Evolutionary conservation across 2,797 vertebrate species (phyloP).

Genomic region (Squalus acanthias): DNA sequence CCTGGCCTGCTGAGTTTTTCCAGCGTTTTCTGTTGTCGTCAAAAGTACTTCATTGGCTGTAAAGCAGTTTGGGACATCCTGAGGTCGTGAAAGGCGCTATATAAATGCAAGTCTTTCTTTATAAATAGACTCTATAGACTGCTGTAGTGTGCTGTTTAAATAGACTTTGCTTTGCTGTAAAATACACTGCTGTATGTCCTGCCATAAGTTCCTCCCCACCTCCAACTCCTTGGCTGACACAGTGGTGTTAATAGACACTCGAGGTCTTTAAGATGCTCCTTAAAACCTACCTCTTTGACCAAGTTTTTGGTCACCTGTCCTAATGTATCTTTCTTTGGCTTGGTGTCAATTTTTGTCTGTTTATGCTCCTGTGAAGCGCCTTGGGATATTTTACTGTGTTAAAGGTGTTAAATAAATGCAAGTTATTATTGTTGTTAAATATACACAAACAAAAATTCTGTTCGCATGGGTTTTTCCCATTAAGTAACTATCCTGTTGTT

Average conservation of each 20-base stretch:
- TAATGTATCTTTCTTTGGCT: background rate
- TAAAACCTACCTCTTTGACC: background rate
- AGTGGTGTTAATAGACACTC: background rate
- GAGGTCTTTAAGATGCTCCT: background rate
- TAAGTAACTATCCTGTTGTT: background rate
- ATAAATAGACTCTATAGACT: too few species aligned
- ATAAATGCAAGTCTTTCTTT: too few species aligned
- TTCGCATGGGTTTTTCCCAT: background rate
- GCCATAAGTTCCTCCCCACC: too few species aligned
- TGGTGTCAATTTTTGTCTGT: background rate
- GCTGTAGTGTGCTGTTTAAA: too few species aligned
- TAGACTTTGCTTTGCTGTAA: too few species aligned
- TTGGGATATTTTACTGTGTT: background rate
- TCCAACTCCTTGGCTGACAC: background rate
- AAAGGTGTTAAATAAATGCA: background rate
- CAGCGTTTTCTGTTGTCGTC: too few species aligned
- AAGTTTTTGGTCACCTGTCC: background rate
- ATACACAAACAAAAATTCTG: background rate
- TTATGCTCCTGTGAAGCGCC: background rate
- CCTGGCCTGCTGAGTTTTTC: too few species aligned
- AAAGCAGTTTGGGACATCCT: too few species aligned
- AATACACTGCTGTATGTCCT: too few species aligned
- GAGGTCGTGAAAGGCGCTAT: too few species aligned
- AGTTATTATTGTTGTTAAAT: background rate
- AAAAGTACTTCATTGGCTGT: too few species aligned